Conservation (phyloP, 2,888 invertebrate species). For the Leptothorax acervorum region DNA sequence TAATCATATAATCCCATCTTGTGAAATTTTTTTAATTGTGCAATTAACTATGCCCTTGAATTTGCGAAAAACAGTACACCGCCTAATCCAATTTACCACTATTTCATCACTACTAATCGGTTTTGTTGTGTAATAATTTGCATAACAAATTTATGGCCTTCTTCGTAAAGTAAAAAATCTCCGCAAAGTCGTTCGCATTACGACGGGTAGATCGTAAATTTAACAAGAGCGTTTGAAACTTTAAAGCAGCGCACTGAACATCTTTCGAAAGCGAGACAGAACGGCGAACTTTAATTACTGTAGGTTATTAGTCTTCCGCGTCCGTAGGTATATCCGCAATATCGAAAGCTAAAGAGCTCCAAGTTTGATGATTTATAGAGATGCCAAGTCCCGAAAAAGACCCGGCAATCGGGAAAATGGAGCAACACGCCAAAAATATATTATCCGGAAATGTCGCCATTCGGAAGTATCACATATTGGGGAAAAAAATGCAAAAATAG, state of each 20-base stretch:
- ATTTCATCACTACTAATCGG: not conserved
- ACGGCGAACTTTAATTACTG: constrained; percentile 66
- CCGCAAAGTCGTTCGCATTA: constrained; percentile 2
- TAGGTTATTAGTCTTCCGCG: constrained; percentile 57
- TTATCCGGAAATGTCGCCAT: not conserved
- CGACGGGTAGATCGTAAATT: constrained; percentile 23
- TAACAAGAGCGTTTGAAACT: constrained; percentile 28
- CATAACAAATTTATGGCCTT: constrained; percentile 31
- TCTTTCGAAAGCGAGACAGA: constrained; percentile 7
- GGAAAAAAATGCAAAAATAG: not conserved
- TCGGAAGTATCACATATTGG: not conserved
- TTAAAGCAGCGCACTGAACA: constrained; percentile 11
- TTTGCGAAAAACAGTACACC: not conserved
- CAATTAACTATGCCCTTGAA: not conserved
- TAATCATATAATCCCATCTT: not conserved
- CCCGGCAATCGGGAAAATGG: constrained; percentile 17
- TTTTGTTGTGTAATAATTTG: constrained; percentile 26
- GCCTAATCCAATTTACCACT: constrained; percentile 1
- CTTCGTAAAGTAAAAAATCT: not conserved
- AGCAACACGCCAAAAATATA: constrained; percentile 24
- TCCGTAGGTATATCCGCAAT: constrained; percentile 19
- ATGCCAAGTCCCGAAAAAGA: constrained; percentile 18
- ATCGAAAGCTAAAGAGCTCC: constrained; percentile 11
- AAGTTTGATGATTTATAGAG: constrained; percentile 23
- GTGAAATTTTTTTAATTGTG: not conserved